phyloP scores from a whole-genome alignment of 1,140 invertebrate species.

The Lordiphosa clarofinis region DNA sequence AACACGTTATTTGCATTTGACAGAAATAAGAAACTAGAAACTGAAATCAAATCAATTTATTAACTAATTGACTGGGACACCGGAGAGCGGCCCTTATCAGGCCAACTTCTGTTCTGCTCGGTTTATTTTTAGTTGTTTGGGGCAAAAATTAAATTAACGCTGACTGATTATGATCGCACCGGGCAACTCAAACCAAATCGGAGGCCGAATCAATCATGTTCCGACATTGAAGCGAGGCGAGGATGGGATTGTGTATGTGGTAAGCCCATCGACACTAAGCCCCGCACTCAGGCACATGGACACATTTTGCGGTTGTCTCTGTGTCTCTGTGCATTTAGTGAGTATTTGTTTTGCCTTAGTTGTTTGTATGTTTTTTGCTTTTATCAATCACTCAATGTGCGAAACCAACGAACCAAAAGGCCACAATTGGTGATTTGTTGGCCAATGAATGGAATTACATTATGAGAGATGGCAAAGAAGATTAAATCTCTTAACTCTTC shows the following conservation, averaged over 20 bases:
- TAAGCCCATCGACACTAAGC: slow-evolving; percentile 35
- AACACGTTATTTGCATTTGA: slow-evolving; percentile 49
- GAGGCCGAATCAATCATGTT: slow-evolving; percentile 59
- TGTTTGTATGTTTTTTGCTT: no score
- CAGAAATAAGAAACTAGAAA: slow-evolving; percentile 12
- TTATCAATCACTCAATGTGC: slow-evolving; percentile 21
- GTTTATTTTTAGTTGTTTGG: slow-evolving; percentile 58
- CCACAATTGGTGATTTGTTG: not conserved
- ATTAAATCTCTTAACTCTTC: no score
- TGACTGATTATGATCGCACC: slow-evolving; percentile 49
- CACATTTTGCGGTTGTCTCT: not conserved
- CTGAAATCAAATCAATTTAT: slow-evolving; percentile 49
- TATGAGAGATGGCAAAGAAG: no score
- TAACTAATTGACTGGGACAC: slow-evolving; percentile 62
- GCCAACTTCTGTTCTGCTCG: slow-evolving; percentile 11
- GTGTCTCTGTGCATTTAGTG: slow-evolving; percentile 25
- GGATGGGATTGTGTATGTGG: slow-evolving; percentile 14
- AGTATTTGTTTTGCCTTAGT: slow-evolving; percentile 12
- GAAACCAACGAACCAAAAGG: slow-evolving; percentile 35
- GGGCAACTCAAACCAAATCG: slow-evolving; percentile 12
- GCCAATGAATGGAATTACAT: no score
- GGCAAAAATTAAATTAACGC: slow-evolving; percentile 35
- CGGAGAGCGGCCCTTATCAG: slow-evolving; percentile 35
- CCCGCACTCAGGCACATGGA: slow-evolving; percentile 35
- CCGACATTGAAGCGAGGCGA: not conserved